These are phyloP conservation scores for Cecidostiba fungosa DNA, from an alignment of 2,888 invertebrate genomes.

Conservation along the genomic window DNA sequence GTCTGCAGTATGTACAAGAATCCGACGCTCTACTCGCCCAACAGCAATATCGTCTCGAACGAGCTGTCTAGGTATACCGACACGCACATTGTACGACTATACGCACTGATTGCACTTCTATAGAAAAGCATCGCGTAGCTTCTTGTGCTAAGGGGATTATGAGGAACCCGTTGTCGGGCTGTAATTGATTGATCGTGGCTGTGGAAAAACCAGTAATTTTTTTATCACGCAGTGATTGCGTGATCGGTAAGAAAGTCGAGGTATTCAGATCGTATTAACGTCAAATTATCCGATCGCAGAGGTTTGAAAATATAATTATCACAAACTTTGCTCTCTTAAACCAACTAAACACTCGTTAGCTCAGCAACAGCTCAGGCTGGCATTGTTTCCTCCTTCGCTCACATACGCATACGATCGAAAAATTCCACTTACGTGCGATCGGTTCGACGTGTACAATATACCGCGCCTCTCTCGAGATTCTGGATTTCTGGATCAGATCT, in stretches of 20 bases:
- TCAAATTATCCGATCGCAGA: neutral
- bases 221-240: neutral
- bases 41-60: conserved; percentile 92
- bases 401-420: conserved; percentile 6
- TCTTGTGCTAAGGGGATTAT: neutral
- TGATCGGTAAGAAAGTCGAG: too few relatives aligned
- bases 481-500: conserved; percentile 69
- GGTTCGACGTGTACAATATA: neutral
- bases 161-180: neutral
- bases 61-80: conserved; percentile 89
- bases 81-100: neutral
- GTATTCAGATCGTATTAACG: neutral
- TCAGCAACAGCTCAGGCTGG: neutral
- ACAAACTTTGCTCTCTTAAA: too few relatives aligned
- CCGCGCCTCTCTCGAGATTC: conserved; percentile 57
- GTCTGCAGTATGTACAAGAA: conserved; percentile 93
- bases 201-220: neutral
- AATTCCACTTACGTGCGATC: neutral
- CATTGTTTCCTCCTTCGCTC: neutral
- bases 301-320: too few relatives aligned
- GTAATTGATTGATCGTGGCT: neutral
- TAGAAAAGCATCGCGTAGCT: neutral
- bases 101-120: neutral
- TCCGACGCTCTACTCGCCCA: conserved; percentile 90
- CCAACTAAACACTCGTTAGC: neutral